These are phyloP conservation scores for Taurulus bubalis DNA, from an alignment of 2,113 vertebrate species.

Conservation along the genomic window DNA sequence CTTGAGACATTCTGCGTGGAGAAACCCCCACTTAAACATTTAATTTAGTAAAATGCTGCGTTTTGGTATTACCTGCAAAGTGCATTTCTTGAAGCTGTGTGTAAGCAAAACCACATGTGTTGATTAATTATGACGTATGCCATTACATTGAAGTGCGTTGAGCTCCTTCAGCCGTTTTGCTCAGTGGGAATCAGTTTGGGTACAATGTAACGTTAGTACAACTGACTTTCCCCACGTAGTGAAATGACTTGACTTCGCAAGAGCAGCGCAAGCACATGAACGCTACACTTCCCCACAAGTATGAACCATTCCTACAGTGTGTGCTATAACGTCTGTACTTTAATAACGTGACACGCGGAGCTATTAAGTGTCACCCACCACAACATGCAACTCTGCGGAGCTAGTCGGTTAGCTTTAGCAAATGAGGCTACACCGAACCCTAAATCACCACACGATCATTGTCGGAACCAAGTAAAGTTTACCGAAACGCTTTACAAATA, in stretches of 20 bases:
- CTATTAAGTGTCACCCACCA: too few relatives aligned
- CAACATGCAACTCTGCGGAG: not conserved
- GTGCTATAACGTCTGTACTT: not conserved
- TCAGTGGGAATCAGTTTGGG: not conserved
- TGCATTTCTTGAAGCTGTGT: not conserved
- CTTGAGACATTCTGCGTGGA: not conserved
- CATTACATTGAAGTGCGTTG: not conserved
- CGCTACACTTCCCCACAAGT: too few relatives aligned
- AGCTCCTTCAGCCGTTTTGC: not conserved
- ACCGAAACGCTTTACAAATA: fast-evolving
- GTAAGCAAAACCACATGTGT: not conserved
- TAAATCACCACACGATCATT: fast-evolving
- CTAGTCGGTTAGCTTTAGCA: conserved; percentile 12
- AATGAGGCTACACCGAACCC: too few relatives aligned
- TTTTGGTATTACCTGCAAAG: not conserved
- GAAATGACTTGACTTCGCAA: not conserved
- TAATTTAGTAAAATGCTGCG: not conserved
- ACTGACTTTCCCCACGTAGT: not conserved
- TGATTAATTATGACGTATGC: not conserved
- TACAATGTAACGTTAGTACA: not conserved
- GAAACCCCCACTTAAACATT: too few relatives aligned
- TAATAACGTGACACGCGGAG: not conserved
- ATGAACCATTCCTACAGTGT: not conserved
- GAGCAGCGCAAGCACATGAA: not conserved
- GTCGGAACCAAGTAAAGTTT: fast-evolving